Evolutionary conservation across 2,113 vertebrate genomes (phyloP).

Genomic region (Butorides virescens): DNA sequence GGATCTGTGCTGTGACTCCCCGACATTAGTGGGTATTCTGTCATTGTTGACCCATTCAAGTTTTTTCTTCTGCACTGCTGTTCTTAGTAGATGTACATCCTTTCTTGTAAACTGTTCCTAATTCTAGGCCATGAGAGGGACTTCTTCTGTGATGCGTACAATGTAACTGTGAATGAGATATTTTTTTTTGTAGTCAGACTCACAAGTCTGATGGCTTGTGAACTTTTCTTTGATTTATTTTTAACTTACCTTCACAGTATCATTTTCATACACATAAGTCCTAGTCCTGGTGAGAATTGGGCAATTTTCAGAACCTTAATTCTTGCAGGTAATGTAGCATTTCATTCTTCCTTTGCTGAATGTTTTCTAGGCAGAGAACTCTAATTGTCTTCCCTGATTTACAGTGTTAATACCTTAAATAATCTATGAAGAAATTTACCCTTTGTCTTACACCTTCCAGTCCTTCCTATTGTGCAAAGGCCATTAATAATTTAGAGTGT

Average conservation of each 20-base stretch:
- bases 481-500: background rate
- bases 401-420: background rate
- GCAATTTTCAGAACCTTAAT: background rate
- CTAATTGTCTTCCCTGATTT: background rate
- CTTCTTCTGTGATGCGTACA: background rate
- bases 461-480: background rate
- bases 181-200: background rate
- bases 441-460: background rate
- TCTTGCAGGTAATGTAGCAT: background rate
- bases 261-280: background rate
- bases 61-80: background rate
- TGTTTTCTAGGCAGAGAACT: background rate
- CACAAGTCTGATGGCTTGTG: background rate
- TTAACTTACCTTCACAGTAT: background rate
- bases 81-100: background rate
- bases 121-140: background rate
- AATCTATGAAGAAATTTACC: background rate
- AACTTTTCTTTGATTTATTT: background rate
- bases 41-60: background rate
- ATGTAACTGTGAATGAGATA: background rate
- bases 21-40: background rate
- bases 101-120: background rate
- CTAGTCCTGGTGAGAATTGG: accelerated
- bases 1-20: background rate
- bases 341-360: background rate